These are phyloP conservation scores for Aphyosemion australe DNA, from an alignment of 2,113 vertebrate species.

Conservation along the genomic window DNA sequence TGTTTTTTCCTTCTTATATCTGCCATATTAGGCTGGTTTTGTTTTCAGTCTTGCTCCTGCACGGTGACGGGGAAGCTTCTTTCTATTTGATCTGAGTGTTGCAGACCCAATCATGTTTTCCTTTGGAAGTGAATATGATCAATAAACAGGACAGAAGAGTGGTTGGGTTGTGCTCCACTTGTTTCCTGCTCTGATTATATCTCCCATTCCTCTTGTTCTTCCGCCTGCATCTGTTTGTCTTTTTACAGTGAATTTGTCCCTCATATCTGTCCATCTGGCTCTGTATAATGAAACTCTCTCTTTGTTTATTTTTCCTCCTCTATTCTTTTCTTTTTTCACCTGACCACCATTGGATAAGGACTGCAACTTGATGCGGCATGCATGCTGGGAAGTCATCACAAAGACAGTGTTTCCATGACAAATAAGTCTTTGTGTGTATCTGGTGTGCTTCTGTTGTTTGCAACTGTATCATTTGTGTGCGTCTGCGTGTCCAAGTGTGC, in stretches of 20 bases:
- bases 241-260: constrained; percentile 17
- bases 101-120: constrained; percentile 34
- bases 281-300: constrained; percentile 28
- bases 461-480: constrained; percentile 1
- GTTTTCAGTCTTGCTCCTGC: constrained; percentile 11
- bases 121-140: constrained; percentile 36
- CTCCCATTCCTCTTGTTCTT: constrained; percentile 33
- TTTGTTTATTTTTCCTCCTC: constrained; percentile 38
- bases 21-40: neutral
- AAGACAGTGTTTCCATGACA: constrained; percentile 46
- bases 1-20: too few species aligned
- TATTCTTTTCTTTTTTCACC: constrained; percentile 11
- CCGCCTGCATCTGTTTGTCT: constrained; percentile 27
- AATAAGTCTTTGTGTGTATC: constrained; percentile 46
- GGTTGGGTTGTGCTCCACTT: constrained; percentile 40
- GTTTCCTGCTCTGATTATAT: constrained; percentile 49
- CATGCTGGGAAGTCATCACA: constrained; percentile 42
- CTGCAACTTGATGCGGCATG: constrained; percentile 38
- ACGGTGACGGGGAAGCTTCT: neutral
- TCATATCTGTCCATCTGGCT: constrained; percentile 16
- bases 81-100: constrained; percentile 22
- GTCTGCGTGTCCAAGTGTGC: constrained; percentile 7
- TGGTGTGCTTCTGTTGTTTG: constrained; percentile 24
- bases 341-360: constrained; percentile 39
- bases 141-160: constrained; percentile 42